Conservation (phyloP, 2,113 vertebrate genomes). For the Poecilia latipinna region DNA sequence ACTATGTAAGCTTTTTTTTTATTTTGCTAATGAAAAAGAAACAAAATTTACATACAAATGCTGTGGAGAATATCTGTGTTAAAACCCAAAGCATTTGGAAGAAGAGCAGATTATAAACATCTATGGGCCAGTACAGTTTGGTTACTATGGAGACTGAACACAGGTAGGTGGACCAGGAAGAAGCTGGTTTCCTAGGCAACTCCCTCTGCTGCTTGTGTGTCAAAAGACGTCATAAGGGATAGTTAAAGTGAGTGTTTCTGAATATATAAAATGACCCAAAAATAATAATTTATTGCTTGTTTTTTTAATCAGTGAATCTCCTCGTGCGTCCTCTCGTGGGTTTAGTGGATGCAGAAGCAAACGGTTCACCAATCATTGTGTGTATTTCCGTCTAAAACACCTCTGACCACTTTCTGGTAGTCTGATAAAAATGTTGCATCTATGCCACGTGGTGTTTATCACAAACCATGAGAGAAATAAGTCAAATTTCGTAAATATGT, state of each 20-base stretch:
- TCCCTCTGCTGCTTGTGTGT: not conserved
- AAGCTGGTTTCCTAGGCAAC: not conserved
- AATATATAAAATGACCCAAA: not conserved
- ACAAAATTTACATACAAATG: too few relatives aligned
- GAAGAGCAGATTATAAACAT: too few relatives aligned
- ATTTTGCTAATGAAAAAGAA: too few relatives aligned
- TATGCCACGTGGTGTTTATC: too few relatives aligned
- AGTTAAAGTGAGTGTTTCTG: not conserved
- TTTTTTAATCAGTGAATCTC: not conserved
- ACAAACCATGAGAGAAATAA: too few relatives aligned
- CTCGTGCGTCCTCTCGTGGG: not conserved
- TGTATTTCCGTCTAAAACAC: not conserved
- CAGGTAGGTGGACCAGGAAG: not conserved
- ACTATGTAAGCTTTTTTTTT: too few relatives aligned
- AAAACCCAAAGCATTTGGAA: too few relatives aligned
- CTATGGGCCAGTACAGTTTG: too few relatives aligned
- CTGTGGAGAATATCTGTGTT: too few relatives aligned
- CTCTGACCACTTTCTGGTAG: not conserved
- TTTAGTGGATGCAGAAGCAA: not conserved
- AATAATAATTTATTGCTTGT: not conserved
- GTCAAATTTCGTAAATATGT: too few relatives aligned
- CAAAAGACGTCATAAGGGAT: not conserved
- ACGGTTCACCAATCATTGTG: not conserved
- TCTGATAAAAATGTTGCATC: too few relatives aligned
- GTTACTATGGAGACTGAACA: too few relatives aligned